Evolutionary conservation across 2,888 invertebrate genomes (phyloP).

Genomic region (Nomada ferruginata): DNA sequence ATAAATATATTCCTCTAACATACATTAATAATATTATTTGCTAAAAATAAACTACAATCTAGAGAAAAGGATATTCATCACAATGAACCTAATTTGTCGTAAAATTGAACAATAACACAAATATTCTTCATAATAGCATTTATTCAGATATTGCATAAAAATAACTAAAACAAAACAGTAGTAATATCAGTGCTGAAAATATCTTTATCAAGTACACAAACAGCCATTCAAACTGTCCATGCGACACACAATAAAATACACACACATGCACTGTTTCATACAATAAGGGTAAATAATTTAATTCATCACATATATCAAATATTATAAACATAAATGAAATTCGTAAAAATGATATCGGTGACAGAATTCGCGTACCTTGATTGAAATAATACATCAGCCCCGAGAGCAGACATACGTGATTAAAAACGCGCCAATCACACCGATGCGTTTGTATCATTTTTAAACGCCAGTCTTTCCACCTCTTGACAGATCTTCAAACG

Average conservation of each 20-base stretch:
- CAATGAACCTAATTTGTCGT: not conserved
- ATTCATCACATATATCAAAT: no score
- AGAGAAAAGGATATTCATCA: not conserved
- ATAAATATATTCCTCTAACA: no score
- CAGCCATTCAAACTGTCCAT: no score
- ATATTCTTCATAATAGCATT: no score
- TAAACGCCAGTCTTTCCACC: constrained; percentile 23
- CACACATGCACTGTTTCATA: not conserved
- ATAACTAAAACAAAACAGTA: no score
- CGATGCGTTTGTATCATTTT: constrained; percentile 78
- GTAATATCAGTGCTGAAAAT: no score
- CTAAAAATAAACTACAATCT: no score
- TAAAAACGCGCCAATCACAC: constrained; percentile 74
- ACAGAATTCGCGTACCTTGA: constrained; percentile 75
- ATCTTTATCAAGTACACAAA: no score
- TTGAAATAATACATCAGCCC: constrained; percentile 81
- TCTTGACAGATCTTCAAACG: not conserved
- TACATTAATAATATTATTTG: no score
- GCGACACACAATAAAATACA: not conserved
- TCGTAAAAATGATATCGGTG: not conserved
- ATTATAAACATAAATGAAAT: no score
- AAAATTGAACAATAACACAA: not conserved
- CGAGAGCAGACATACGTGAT: constrained; percentile 75
- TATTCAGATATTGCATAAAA: no score
- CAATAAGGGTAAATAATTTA: not conserved